Percentiles rank a stretch among this genome's conserved stretches.
These are phyloP conservation scores for Thunnus maccoyii DNA, from an alignment of 2,113 vertebrate species.

Conservation along the genomic window DNA sequence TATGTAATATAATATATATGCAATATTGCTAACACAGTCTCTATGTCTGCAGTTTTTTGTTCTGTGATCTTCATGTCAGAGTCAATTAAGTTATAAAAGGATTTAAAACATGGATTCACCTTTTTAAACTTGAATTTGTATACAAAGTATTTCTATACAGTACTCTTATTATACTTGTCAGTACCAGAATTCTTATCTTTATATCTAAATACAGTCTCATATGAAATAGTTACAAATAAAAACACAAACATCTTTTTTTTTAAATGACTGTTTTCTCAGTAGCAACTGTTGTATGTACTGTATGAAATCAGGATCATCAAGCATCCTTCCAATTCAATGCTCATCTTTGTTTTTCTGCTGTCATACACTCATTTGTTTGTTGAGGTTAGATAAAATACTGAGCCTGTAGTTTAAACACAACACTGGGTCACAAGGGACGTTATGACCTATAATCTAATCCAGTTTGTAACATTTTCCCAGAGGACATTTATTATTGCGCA, in stretches of 20 bases:
- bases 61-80: too few species aligned
- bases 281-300: too few species aligned
- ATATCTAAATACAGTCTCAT: too few species aligned
- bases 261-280: too few species aligned
- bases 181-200: too few species aligned
- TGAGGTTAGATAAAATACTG: neutral
- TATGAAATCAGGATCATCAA: neutral
- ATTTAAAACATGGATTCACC: too few species aligned
- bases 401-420: conserved; percentile 16
- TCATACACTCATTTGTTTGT: neutral
- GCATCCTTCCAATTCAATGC: neutral
- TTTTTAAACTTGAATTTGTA: neutral
- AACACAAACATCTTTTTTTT: too few species aligned
- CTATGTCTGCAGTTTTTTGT: too few species aligned
- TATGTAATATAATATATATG: too few species aligned
- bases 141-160: neutral
- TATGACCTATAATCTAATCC: conserved; percentile 6
- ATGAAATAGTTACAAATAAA: too few species aligned
- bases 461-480: neutral
- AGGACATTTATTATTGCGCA: conserved; percentile 10
- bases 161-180: neutral
- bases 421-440: conserved; percentile 10
- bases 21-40: too few species aligned
- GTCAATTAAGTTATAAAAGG: too few species aligned
- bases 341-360: neutral